Conservation (phyloP, 2,113 vertebrate genomes). For the Microtus montanus region DNA sequence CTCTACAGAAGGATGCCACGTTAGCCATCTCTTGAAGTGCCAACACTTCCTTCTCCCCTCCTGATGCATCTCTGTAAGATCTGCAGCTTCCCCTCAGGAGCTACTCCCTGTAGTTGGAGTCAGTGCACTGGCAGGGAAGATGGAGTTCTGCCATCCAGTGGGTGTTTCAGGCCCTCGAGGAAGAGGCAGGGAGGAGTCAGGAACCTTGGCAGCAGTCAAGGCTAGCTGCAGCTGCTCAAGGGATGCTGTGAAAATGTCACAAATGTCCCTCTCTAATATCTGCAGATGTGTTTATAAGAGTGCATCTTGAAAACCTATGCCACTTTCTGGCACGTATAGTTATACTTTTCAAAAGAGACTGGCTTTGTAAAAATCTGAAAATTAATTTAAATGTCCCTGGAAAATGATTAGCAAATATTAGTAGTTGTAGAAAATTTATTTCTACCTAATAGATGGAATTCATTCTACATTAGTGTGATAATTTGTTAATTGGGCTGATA, state of each 20-base stretch:
- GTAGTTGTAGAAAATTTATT: not conserved
- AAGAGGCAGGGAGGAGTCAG: slow-evolving; percentile 80
- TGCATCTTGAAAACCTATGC: slow-evolving; percentile 55
- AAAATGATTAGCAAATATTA: not conserved
- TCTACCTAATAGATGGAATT: not conserved
- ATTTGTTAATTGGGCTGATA: not conserved
- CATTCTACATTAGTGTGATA: not conserved
- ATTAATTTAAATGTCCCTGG: not conserved
- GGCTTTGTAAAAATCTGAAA: slow-evolving; percentile 32
- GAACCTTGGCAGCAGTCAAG: slow-evolving; percentile 77
- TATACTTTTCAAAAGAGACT: not conserved
- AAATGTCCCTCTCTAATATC: slow-evolving; percentile 70
- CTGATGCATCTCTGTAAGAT: slow-evolving; percentile 69
- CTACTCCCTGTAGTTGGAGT: slow-evolving; percentile 54
- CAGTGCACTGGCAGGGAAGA: slow-evolving; percentile 59
- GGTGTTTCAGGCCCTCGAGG: slow-evolving; percentile 54
- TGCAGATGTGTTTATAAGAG: slow-evolving; percentile 60
- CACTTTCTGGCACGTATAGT: slow-evolving; percentile 69
- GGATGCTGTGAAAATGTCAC: slow-evolving; percentile 67
- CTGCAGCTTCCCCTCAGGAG: slow-evolving; percentile 16
- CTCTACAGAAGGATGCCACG: not conserved
- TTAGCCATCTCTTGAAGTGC: not conserved
- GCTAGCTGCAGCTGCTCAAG: slow-evolving; percentile 61
- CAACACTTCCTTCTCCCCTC: not conserved
- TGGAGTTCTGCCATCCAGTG: slow-evolving; percentile 76